Evolutionary conservation across 2,113 vertebrate species (phyloP).

Genomic region (Ctenodactylus gundi): DNA sequence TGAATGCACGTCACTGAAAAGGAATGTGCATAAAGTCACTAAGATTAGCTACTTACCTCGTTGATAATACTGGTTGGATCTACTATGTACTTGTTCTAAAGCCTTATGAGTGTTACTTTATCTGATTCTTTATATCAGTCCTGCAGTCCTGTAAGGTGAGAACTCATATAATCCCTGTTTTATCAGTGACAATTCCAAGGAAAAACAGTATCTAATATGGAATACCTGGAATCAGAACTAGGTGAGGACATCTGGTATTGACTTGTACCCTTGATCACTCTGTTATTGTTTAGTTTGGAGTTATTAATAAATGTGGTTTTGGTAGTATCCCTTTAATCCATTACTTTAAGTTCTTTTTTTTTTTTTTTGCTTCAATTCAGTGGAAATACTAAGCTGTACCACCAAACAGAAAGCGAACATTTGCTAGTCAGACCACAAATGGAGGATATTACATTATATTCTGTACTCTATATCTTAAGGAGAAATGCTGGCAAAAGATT

Average conservation of each 20-base stretch:
- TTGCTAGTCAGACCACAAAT: not conserved
- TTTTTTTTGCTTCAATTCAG: not conserved
- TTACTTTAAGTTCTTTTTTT: not conserved
- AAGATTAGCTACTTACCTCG: not conserved
- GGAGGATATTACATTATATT: not conserved
- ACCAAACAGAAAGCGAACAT: no score
- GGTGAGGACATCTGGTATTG: accelerated
- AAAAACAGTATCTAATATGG: not conserved
- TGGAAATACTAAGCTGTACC: not conserved
- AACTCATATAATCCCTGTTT: not conserved
- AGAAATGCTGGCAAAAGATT: not conserved
- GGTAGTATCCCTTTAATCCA: not conserved
- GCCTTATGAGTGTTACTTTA: not conserved
- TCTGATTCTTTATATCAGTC: not conserved
- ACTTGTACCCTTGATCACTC: not conserved
- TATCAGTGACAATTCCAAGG: not conserved
- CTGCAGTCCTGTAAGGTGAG: accelerated
- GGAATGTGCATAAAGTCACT: not conserved
- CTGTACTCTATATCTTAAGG: not conserved
- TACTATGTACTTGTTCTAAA: not conserved
- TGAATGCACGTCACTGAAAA: not conserved
- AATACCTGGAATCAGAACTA: not conserved
- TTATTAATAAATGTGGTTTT: not conserved
- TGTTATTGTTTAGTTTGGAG: not conserved
- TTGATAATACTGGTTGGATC: not conserved